A percentile compares a stretch with the other conserved stretches of the same genome.
Conservation (phyloP, 2,797 vertebrate genomes). For the Columba guinea region DNA sequence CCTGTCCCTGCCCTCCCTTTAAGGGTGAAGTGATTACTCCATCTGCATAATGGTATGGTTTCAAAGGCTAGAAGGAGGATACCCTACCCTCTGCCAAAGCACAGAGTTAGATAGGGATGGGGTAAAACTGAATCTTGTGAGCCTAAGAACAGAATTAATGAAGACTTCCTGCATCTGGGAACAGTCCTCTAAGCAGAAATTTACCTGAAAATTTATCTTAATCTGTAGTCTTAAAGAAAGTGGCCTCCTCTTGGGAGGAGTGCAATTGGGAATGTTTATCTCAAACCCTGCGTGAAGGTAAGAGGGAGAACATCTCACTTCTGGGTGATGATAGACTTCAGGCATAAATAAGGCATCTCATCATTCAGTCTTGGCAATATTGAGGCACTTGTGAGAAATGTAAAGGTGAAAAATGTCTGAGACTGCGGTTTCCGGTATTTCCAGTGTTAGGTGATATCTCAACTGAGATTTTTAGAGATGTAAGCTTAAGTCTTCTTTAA, state of each 20-base stretch:
- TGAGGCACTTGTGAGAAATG: neutral
- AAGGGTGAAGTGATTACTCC: neutral
- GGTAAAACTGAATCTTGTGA: neutral
- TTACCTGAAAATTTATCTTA: neutral
- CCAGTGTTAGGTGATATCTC: neutral
- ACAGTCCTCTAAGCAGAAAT: neutral
- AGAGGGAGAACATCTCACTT: neutral
- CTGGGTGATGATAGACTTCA: neutral
- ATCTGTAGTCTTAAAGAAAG: neutral
- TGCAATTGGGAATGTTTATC: neutral
- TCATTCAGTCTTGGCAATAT: neutral
- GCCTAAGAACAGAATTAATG: neutral
- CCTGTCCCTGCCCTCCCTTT: no score
- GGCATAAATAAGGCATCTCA: neutral
- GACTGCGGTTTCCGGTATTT: neutral
- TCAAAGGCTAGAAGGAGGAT: neutral
- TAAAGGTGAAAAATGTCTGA: neutral
- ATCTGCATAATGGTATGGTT: neutral
- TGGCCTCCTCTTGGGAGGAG: neutral
- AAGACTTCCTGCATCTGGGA: neutral
- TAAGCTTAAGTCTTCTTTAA: slow-evolving; percentile 22
- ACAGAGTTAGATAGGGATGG: neutral
- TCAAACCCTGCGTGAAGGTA: neutral
- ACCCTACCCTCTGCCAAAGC: neutral
- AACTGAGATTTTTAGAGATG: neutral